Base-by-base conservation (phyloP, 2,797 vertebrate species). In the Prunella strophiata region DNA sequence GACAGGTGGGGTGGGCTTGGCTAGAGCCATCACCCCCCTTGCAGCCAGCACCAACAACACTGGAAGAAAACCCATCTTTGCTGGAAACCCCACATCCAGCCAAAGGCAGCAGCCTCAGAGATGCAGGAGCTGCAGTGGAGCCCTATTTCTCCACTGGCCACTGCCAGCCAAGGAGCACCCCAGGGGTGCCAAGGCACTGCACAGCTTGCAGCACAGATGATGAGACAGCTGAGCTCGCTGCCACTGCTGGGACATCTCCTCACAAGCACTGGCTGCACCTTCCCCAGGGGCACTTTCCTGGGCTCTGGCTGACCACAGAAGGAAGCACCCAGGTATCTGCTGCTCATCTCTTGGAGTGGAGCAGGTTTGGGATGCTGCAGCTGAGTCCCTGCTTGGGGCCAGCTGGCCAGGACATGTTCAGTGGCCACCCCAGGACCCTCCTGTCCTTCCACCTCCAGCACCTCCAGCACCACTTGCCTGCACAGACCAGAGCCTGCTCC, bases 21-120 rank as follows among this genome's bases (percentile, higher is more conserved):
- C 57, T 27, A 12, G 7, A 70, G 43, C 32, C 48, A 26, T 58
- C 27, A 30, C 11, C 22, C 34, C 3, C 12, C 29, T 43, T 2
- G 2, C 36, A 86, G 26, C 25, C 54, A 71, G 45, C 27, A 86
- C 16, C 47, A 61, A 26, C 10, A 77, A 32, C 58, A 27, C n/a
- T 32, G n/a, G 27, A 84, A 78, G 32, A 22, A 92, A 91, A 59
- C 14, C 11, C 11, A 0, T 34, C 18, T 66, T 29, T 21, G 20
- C 36, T 78, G 40, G 55, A 40, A 32, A 15, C 45, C 29, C 30
- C n/a, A 59, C 1, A 3, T 66, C 20, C 36, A 63, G 48, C 16
- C 30, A 27, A 61, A 61, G 38, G n/a, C 26, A 78, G 78, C 40
- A 38, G 3, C 14, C 84, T 97, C 96, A 98, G 96, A 97, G 98